Evolutionary conservation across 2,888 invertebrate species (phyloP).

Genomic region (Formica aserva): DNA sequence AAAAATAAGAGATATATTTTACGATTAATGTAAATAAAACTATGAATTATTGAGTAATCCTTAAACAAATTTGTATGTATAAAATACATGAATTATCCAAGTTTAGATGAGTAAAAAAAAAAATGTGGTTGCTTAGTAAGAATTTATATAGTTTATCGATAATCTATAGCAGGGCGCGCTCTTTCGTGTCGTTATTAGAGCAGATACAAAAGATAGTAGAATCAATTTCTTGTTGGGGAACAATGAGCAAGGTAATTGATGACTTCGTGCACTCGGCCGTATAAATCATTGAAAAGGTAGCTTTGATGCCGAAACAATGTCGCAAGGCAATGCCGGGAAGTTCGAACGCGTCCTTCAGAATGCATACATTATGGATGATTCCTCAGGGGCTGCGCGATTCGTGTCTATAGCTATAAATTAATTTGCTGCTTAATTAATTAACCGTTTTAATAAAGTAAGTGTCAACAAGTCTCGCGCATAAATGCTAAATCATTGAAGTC

Average conservation of each 20-base stretch:
- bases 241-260: slow-evolving; percentile 71
- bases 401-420: slow-evolving; percentile 10
- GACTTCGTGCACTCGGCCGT: slow-evolving; percentile 57
- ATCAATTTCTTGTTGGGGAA: slow-evolving; percentile 58
- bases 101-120: not conserved
- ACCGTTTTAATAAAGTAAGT: slow-evolving; percentile 51
- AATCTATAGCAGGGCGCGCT: not conserved
- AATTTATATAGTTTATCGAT: slow-evolving; percentile 27
- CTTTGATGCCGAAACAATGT: slow-evolving; percentile 44
- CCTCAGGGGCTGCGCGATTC: slow-evolving; percentile 11
- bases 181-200: slow-evolving; percentile 60
- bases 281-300: slow-evolving; percentile 63
- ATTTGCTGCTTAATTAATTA: slow-evolving; percentile 47
- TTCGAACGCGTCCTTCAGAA: not conserved
- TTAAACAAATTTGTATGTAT: not conserved
- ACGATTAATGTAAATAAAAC: not conserved
- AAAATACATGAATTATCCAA: not conserved
- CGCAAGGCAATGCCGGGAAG: not conserved
- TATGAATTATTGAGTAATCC: not conserved
- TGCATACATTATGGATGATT: not conserved
- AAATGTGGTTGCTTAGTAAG: not conserved
- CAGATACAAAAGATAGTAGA: slow-evolving; percentile 63
- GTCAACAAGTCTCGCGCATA: slow-evolving; percentile 37
- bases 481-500: slow-evolving; percentile 46
- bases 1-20: not conserved